phyloP scores from a whole-genome alignment of 1,140 invertebrate species.

The Pygmarrhopalites habei region DNA sequence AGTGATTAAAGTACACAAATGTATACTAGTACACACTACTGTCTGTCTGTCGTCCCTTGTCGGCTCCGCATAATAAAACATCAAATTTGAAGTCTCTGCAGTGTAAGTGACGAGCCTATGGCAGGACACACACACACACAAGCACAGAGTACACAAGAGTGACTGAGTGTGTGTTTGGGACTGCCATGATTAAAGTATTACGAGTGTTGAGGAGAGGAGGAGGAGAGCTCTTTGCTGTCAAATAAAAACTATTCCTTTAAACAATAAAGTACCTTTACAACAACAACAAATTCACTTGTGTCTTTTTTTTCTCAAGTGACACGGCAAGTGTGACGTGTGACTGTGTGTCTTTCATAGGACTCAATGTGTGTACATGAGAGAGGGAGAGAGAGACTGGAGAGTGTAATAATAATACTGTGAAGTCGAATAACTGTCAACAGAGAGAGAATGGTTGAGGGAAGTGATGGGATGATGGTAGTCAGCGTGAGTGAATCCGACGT shows the following conservation, averaged over 20 bases:
- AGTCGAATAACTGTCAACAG: constrained; percentile 7
- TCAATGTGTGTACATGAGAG: not conserved
- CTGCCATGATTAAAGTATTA: constrained; percentile 10
- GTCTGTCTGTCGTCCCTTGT: no score
- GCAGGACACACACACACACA: no score
- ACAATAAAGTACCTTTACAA: constrained; percentile 10
- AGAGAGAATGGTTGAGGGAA: constrained; percentile 2
- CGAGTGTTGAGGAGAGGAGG: not conserved
- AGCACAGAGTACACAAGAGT: no score
- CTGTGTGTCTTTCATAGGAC: not conserved
- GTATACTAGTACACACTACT: no score
- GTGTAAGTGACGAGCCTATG: no score
- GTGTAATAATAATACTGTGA: not conserved
- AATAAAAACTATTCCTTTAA: constrained; percentile 11
- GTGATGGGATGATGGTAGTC: no score
- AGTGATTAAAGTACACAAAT: no score
- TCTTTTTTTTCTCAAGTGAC: no score
- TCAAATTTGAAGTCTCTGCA: no score
- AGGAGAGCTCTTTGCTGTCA: not conserved
- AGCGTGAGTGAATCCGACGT: constrained; percentile 17
- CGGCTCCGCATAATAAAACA: no score
- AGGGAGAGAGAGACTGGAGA: not conserved
- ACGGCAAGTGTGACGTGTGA: constrained; percentile 27
- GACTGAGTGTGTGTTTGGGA: no score
- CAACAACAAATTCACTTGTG: constrained; percentile 15